A percentile compares a stretch with the other conserved stretches of the same genome.
Conservation (phyloP, 1,140 invertebrate species). For the Heliconius nattereri region DNA sequence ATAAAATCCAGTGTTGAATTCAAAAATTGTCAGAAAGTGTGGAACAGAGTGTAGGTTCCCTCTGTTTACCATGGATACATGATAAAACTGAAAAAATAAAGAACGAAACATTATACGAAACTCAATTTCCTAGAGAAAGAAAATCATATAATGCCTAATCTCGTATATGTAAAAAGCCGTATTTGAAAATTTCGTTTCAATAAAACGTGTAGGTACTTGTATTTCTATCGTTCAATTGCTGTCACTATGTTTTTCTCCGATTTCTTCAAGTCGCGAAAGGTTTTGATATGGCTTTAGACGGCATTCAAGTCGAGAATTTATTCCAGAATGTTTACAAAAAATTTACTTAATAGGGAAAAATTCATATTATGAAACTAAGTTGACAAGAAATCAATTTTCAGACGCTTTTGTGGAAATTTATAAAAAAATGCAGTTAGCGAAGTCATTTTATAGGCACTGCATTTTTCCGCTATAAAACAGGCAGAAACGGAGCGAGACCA, state of each 20-base stretch:
- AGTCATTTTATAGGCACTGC: too few species aligned
- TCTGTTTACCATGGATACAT: too few species aligned
- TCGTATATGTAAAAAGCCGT: neutral
- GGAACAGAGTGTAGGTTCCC: too few species aligned
- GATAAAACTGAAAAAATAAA: too few species aligned
- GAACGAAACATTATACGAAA: too few species aligned
- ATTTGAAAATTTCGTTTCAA: neutral
- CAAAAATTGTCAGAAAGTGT: too few species aligned
- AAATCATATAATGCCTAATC: neutral
- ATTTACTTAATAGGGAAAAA: neutral
- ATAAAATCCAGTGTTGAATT: too few species aligned
- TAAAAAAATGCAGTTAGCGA: too few species aligned
- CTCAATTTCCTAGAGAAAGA: too few species aligned
- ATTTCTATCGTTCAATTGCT: neutral
- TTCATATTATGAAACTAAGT: neutral
- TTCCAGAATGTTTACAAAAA: neutral
- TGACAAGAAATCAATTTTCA: neutral
- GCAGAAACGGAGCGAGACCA: too few species aligned
- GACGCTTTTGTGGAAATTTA: neutral
- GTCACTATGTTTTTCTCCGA: neutral
- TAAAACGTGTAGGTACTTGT: neutral
- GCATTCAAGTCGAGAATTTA: constrained; percentile 1
- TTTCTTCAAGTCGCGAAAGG: neutral
- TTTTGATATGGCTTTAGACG: neutral
- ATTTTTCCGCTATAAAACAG: too few species aligned